phyloP scores from a whole-genome alignment of 1,140 invertebrate species.

The Agraylea sexmaculata region DNA sequence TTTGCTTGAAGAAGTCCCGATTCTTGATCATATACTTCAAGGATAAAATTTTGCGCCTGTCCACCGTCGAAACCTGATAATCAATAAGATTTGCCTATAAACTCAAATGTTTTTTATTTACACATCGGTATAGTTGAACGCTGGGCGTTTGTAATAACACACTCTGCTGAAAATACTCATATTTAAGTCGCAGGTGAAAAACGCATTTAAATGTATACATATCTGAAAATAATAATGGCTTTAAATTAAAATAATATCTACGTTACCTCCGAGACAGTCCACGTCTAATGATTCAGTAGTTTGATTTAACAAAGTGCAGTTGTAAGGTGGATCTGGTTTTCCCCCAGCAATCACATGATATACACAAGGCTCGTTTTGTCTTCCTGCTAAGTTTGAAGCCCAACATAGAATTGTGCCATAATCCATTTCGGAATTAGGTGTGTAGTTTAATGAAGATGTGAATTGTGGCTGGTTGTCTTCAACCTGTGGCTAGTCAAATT shows the following conservation, averaged over 20 bases:
- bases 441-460: constrained; percentile 57
- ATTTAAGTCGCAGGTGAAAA: no score
- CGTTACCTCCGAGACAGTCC: constrained; percentile 53
- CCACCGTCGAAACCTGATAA: constrained; percentile 64
- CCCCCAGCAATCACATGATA: constrained; percentile 64
- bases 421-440: constrained; percentile 52
- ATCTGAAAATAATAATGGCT: no score
- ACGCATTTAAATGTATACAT: no score
- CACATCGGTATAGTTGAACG: no score
- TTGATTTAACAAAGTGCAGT: constrained; percentile 68
- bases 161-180: no score
- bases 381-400: constrained; percentile 52
- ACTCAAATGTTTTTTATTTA: no score
- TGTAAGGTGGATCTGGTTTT: constrained; percentile 67
- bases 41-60: constrained; percentile 53
- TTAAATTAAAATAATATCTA: no score
- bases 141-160: no score
- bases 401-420: constrained; percentile 61
- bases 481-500: constrained; percentile 11
- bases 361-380: constrained; percentile 56
- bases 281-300: constrained; percentile 67
- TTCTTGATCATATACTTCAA: constrained; percentile 61
- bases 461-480: constrained; percentile 40
- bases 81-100: no score
- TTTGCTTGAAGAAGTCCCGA: constrained; percentile 52